Conservation (phyloP, 2,113 vertebrate genomes). For the Cairina moschata region DNA sequence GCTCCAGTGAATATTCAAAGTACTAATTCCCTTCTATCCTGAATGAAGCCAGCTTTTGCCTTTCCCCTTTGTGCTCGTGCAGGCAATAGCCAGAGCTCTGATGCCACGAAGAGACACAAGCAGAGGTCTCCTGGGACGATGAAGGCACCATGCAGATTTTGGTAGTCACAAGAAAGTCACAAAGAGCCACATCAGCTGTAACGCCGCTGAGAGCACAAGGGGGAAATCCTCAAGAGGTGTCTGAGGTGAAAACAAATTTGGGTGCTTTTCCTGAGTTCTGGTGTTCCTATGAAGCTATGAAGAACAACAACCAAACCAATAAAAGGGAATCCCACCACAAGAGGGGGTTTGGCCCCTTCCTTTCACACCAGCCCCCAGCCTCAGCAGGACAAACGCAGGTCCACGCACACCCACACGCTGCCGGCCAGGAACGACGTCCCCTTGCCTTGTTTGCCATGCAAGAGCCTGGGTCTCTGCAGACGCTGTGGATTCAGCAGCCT, state of each 20-base stretch:
- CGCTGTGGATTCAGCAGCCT: background rate
- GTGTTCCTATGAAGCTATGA: no score
- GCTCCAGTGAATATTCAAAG: rapidly evolving
- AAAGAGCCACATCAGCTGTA: background rate
- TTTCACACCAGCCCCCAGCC: background rate
- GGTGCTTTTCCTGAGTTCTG: rapidly evolving
- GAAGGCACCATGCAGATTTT: background rate
- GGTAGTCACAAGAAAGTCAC: background rate
- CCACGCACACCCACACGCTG: rapidly evolving
- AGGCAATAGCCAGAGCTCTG: background rate
- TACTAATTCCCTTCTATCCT: rapidly evolving
- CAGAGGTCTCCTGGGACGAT: background rate
- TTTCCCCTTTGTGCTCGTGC: background rate
- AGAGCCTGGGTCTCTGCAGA: background rate
- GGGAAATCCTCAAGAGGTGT: background rate
- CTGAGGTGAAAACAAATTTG: rapidly evolving
- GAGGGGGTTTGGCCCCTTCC: background rate
- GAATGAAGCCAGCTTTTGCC: rapidly evolving
- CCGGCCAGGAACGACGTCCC: background rate
- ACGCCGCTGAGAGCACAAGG: rapidly evolving
- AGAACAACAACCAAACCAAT: background rate
- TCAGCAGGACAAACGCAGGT: background rate
- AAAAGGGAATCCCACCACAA: background rate
- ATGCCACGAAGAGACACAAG: background rate
- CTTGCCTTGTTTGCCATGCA: rapidly evolving